Base-by-base conservation (phyloP, 2,797 vertebrate genomes). In the Cirrhinus mrigala region DNA sequence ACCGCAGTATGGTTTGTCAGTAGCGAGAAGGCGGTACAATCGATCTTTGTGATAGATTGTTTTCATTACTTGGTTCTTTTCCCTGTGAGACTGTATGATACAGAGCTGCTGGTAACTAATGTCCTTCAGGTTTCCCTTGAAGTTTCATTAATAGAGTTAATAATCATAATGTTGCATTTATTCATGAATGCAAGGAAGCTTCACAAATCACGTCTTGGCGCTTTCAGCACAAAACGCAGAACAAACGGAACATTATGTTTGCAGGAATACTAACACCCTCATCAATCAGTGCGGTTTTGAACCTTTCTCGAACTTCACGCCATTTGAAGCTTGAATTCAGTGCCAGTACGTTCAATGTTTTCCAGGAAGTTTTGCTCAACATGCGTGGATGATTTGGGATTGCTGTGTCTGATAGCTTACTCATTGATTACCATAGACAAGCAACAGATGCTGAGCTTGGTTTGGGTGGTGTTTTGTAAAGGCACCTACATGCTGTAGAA, bases 131-230 rank as follows among this genome's bases (percentile, higher is more conserved):
- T 74, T 74, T 80, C 46, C 74, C 81, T 54, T 87, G 89, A 87
- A 87, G 89, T 87, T 89, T 89, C 87, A 90, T 90, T 89, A 90
- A 88, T 86, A 82, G 86, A 84, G 84, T 89, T 89, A 88, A 90
- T 90, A 90, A 85, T 87, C 86, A 84, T 85, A 89, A 89, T 83
- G 82, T 76, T 85, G 73, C 84, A 79, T 88, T 87, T 90, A 84
- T 84, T 83, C 85, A 85, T 87, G 88, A 89, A 83, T 54, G 73
- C 75, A 40, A n/a, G 24, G 83, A 54, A 50, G 70, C 60, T 75
- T 69, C 84, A 85, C 80, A 87, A 82, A 82, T 86, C 62, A 74
- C 75, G 69, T 80, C 78, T n/a, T 29, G 1, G 68, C 7, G 46
- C 77, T 85, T 73, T 80, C 77, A 80, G 77, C 68, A 64, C 20